Evolutionary conservation across 2,113 vertebrate species (phyloP), one percentile per base, ranked within the genome.

Genomic region (Oxyruncus cristatus): DNA sequence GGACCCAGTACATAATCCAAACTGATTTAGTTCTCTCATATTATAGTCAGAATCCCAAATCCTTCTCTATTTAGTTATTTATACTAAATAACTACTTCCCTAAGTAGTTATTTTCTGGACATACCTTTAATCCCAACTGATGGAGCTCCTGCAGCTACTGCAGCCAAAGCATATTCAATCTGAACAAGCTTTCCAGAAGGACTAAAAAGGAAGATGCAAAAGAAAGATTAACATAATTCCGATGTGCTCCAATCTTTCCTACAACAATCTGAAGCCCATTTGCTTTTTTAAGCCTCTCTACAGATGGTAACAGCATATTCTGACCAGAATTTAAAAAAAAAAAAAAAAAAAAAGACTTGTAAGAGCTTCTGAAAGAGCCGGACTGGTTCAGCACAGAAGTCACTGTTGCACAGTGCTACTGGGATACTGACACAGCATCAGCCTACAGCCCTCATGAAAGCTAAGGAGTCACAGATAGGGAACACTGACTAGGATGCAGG

Each of bases 81-180:
- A n/a, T n/a, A n/a, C n/a, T n/a, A n/a, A n/a, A n/a, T n/a, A n/a
- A n/a, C n/a, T n/a, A n/a, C n/a, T n/a, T n/a, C n/a, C n/a, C n/a
- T n/a, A 22, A 50, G 6, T 13, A 55, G 30, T 41, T 46, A 58
- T 70, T 65, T 79, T 85, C 23, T 53, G 33, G 56, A 71, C 56
- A 13, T 98, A 99, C 99, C 99, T 99, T 99, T 99, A 97, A 99
- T 99, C 84, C 99, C 99, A 85, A 99, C 99, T 4, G 99, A 99
- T 23, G 99, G 99, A 47, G 99, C 99, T 96, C 99, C 99, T 92
- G 99, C 99, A 96, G 99, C 99, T 89, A 99, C 99, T 61, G 99
- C 99, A 95, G 99, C 99, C 97, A 99, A 98, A 28, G 99, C 99
- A 98, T 99, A 99, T 91, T 99, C 99, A 97, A 99, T 99, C 98